Evolutionary conservation across 1,140 invertebrate genomes (phyloP), one percentile per base, ranked within the genome.

Genomic region (Mesaphorura yosii): DNA sequence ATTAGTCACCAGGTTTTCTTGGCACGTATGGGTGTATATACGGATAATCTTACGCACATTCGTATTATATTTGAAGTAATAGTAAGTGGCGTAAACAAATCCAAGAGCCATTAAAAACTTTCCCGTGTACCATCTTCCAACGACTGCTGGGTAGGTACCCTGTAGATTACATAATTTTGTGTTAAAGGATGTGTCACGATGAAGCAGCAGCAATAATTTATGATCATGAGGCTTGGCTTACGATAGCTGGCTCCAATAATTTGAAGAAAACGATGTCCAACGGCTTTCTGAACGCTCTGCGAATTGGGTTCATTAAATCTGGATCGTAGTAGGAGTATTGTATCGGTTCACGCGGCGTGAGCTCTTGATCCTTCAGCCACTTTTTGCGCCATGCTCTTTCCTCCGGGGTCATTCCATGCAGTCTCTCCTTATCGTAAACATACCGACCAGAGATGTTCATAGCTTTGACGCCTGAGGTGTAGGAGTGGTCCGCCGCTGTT

Each of bases 331-430:
- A 74, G 12, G 80, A 76, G 1, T 81, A 75, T 55, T 74, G 64
- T 28, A 76, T 66, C 0, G 87, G 84, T 65, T 90, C 87, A 47
- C 81, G 77, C 15, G 76, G 73, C 42, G 77, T 68, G 29, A 92
- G 71, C 58, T 78, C 65, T 73, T 88, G 86, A 72, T 88, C 86
- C 66, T 88, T 79, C 1, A 90, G 59, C 79, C 80, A 92, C 66
- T 88, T 77, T 59, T 79, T 81, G 53, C 88, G 76, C 78, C 82
- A 90, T 40, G 78, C 78, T 60, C 87, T 75, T 72, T 90, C 87
- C n/a, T 78, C 80, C 65, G 81, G 72, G 5, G 79, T 81, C 86
- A 90, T 91, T 50, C 86, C 86, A 44, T 79, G 64, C 22, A 84
- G 71, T 66, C 88, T 76, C 70, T 89, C 82, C 55, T 86, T 74